phyloP scores from a whole-genome alignment of 1,140 invertebrate species.

The Bombyx mandarina region DNA sequence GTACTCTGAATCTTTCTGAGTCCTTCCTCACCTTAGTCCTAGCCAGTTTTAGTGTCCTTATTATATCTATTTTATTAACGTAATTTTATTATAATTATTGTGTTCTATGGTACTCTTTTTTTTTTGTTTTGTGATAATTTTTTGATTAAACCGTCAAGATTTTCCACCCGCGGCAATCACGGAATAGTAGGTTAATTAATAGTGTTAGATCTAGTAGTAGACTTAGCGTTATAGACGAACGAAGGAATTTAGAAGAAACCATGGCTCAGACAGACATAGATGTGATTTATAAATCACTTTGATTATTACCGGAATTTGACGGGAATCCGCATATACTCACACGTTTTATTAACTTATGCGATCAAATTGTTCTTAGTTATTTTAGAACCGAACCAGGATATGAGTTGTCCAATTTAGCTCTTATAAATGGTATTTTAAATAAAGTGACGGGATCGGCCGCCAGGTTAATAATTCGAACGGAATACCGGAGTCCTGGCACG shows the following conservation, averaged over 20 bases:
- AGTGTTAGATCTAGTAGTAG: background rate
- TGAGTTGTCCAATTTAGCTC: slow-evolving; percentile 8
- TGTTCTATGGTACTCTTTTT: background rate
- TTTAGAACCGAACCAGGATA: slow-evolving; percentile 6
- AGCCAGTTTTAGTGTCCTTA: too few species aligned
- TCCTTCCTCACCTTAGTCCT: too few species aligned
- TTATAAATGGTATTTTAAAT: slow-evolving; percentile 22
- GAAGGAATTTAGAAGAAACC: slow-evolving; percentile 2
- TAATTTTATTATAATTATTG: background rate
- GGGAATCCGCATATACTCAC: slow-evolving; percentile 20
- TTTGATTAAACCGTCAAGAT: background rate
- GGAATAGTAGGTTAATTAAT: slow-evolving; percentile 1
- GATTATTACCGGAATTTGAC: slow-evolving; percentile 19
- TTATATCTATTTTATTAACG: too few species aligned
- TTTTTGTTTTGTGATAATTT: background rate
- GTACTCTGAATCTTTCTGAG: slow-evolving; percentile 7
- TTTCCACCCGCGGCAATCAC: slow-evolving; percentile 4
- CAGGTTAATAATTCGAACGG: slow-evolving; percentile 18
- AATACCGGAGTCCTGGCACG: slow-evolving; percentile 14
- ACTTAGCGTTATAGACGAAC: background rate
- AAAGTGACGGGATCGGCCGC: slow-evolving; percentile 20
- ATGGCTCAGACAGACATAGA: slow-evolving; percentile 6
- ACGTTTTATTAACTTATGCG: slow-evolving; percentile 12
- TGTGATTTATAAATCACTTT: background rate
- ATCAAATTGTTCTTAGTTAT: slow-evolving; percentile 8